A percentile compares a stretch with the other conserved stretches of the same genome.
Conservation (phyloP, 2,797 vertebrate genomes). For the Echiichthys vipera region DNA sequence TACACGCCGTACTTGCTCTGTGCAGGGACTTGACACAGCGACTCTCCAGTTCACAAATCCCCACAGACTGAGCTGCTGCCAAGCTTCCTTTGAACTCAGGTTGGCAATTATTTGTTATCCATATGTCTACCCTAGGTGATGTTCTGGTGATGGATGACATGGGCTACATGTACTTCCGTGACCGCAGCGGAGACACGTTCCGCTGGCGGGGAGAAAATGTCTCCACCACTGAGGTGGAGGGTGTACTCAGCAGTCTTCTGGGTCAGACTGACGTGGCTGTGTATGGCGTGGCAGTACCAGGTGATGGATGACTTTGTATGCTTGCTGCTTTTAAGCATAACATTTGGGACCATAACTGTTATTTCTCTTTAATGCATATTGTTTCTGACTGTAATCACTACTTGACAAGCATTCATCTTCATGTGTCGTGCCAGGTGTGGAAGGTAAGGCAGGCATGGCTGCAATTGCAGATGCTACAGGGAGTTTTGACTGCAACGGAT, state of each 20-base stretch:
- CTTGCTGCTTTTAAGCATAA: background rate
- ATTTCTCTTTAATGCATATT: background rate
- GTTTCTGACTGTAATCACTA: background rate
- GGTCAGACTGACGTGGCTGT: constrained; percentile 91
- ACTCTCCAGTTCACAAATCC: too few relatives aligned
- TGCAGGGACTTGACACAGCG: too few relatives aligned
- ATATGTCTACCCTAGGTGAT: constrained; percentile 80
- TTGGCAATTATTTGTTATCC: too few relatives aligned
- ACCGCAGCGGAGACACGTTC: constrained; percentile 93
- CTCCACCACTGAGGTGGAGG: constrained; percentile 93
- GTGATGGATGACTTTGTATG: constrained; percentile 62
- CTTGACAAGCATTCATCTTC: background rate
- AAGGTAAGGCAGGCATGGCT: constrained; percentile 95
- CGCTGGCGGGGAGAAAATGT: constrained; percentile 95
- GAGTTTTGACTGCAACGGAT: constrained; percentile 83
- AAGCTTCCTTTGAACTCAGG: too few relatives aligned
- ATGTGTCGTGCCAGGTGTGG: constrained; percentile 84
- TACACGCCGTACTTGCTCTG: too few relatives aligned
- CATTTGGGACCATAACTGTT: background rate
- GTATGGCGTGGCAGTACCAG: constrained; percentile 90
- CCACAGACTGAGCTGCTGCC: too few relatives aligned
- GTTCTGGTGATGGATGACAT: constrained; percentile 94
- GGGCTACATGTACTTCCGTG: constrained; percentile 94
- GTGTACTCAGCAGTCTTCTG: constrained; percentile 87
- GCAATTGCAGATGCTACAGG: constrained; percentile 87